Conservation (phyloP, 1,140 invertebrate species). For the Ceratosolen fusciceps region DNA sequence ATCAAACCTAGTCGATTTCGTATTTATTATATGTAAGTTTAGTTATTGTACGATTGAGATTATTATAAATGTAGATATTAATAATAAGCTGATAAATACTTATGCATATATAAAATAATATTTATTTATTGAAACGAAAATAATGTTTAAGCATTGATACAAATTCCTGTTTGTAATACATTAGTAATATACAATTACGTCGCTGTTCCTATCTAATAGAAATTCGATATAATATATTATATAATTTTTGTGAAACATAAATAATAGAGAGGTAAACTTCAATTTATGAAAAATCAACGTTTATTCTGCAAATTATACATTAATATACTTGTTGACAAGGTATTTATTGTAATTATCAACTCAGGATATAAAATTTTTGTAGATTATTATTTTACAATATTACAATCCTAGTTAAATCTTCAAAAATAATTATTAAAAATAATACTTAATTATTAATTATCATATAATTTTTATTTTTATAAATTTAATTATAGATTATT, state of each 20-base stretch:
- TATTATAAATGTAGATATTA: conserved; percentile 32
- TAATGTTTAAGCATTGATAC: conserved; percentile 14
- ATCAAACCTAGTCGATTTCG: conserved; percentile 22
- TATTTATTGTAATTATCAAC: neutral
- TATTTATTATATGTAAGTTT: conserved; percentile 1
- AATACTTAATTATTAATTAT: too few relatives aligned
- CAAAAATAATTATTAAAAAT: too few relatives aligned
- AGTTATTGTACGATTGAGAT: conserved; percentile 36
- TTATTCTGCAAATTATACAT: neutral
- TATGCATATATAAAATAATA: conserved; percentile 33
- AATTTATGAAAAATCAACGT: too few relatives aligned
- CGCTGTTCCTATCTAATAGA: conserved; percentile 43
- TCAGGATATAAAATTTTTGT: neutral
- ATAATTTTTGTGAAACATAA: conserved; percentile 45
- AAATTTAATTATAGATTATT: too few relatives aligned
- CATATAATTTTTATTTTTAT: too few relatives aligned
- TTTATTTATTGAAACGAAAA: conserved; percentile 22
- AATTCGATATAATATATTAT: conserved; percentile 39
- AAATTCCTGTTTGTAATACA: conserved; percentile 30
- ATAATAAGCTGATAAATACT: conserved; percentile 7
- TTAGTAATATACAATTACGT: conserved; percentile 22
- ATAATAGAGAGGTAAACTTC: conserved; percentile 1
- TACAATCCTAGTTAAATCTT: too few relatives aligned
- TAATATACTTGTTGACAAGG: neutral
- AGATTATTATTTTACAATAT: neutral